Percentiles rank a stretch among this genome's conserved stretches.
Evolutionary conservation across 2,797 vertebrate genomes (phyloP).

Genomic region (Coilia nasus): DNA sequence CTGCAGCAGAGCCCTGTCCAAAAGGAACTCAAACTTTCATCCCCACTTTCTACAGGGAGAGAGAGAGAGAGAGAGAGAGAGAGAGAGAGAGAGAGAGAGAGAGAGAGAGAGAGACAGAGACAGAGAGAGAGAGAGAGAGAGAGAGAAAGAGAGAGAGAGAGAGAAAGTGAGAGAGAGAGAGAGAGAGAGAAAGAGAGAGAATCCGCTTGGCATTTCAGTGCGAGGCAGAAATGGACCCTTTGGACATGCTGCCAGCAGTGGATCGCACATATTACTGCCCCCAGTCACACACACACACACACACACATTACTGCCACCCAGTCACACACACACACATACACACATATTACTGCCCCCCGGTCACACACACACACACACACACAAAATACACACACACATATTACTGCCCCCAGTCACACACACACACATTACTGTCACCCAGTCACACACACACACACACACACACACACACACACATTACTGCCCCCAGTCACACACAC

Average conservation of each 20-base stretch:
- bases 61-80: neutral
- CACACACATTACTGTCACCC: no score
- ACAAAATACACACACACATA: no score
- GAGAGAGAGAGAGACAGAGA: neutral
- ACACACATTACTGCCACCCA: no score
- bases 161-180: no score
- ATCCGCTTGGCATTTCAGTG: neutral
- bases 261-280: neutral
- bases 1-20: neutral
- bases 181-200: neutral
- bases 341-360: no score
- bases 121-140: neutral
- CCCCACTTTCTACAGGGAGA: neutral
- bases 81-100: neutral
- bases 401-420: no score
- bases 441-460: no score
- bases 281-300: no score
- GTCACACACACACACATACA: no score
- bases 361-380: no score
- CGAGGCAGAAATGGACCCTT: neutral
- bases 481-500: no score
- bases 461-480: no score
- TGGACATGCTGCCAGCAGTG: neutral
- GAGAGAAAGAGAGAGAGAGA: neutral
- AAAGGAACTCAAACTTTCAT: slow-evolving; percentile 1